These are phyloP conservation scores for Parasteatoda lunata DNA, from an alignment of 2,888 invertebrate genomes.

Conservation along the genomic window DNA sequence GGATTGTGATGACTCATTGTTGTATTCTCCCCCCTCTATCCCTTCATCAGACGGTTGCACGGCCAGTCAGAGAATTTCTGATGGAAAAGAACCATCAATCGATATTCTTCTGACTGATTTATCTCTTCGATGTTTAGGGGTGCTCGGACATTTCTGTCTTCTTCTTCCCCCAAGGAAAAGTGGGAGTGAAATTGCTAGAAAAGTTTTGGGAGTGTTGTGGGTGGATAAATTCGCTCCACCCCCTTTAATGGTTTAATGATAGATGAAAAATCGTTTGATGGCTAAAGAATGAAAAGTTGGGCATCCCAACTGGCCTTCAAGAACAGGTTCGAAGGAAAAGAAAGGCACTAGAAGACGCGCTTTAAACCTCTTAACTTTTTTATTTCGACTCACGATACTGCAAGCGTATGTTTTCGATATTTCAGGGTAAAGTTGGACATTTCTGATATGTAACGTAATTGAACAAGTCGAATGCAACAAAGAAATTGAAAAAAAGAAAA, in stretches of 20 bases:
- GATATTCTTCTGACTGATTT: neutral
- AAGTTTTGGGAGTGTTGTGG: neutral
- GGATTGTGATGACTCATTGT: conserved; percentile 40
- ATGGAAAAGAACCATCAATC: neutral
- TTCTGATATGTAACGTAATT: no score
- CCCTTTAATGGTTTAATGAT: conserved; percentile 1
- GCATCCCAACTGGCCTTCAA: neutral
- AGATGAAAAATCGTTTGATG: conserved; percentile 2
- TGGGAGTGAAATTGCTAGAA: conserved; percentile 6
- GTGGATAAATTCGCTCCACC: neutral
- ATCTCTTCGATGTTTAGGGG: neutral
- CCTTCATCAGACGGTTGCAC: conserved; percentile 7
- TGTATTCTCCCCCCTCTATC: neutral
- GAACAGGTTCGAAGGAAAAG: no score
- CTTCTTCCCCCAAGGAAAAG: neutral
- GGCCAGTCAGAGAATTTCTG: conserved; percentile 35
- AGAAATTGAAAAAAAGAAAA: no score
- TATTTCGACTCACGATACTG: no score
- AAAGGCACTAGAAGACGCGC: no score
- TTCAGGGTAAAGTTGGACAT: no score
- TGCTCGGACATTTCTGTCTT: neutral
- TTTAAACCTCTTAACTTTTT: no score
- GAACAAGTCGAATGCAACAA: no score
- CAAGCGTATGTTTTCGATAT: no score
- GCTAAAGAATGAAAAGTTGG: neutral